phyloP scores from a whole-genome alignment of 2,113 vertebrate species.

The Myiozetetes cayanensis region DNA sequence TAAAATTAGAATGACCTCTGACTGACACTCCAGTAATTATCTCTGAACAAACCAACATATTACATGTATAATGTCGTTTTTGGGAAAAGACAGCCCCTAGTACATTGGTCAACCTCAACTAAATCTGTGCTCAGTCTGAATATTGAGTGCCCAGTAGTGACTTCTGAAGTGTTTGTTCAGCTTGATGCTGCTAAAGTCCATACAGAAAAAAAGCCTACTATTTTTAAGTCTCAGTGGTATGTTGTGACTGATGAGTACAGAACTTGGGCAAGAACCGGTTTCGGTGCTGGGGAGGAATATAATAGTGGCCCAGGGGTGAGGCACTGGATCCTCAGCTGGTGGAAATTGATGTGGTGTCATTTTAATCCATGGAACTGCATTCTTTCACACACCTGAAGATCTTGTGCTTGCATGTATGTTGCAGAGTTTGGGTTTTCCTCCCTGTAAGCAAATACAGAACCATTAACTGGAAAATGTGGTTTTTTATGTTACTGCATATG shows the following conservation, averaged over 20 bases:
- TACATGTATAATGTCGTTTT: neutral
- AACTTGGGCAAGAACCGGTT: neutral
- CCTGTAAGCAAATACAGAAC: neutral
- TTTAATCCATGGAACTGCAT: neutral
- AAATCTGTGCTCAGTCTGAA: neutral
- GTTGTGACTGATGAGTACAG: neutral
- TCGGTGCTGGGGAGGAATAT: neutral
- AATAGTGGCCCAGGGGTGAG: neutral
- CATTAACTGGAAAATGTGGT: neutral
- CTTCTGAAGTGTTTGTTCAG: slow-evolving; percentile 24
- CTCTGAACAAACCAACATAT: slow-evolving; percentile 52
- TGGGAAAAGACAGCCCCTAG: neutral
- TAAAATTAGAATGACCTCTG: slow-evolving; percentile 69
- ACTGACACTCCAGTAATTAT: slow-evolving; percentile 70
- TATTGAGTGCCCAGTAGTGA: neutral
- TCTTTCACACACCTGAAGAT: slow-evolving; percentile 2
- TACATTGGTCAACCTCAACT: slow-evolving; percentile 22
- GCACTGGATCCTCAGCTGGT: neutral
- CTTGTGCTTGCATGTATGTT: neutral
- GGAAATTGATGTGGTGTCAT: neutral
- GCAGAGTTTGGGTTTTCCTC: neutral
- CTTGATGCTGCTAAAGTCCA: neutral
- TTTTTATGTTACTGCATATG: neutral
- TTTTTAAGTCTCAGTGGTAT: neutral
- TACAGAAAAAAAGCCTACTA: neutral